Evolutionary conservation across 2,797 vertebrate genomes (phyloP).

Genomic region (Iguana delicatissima): DNA sequence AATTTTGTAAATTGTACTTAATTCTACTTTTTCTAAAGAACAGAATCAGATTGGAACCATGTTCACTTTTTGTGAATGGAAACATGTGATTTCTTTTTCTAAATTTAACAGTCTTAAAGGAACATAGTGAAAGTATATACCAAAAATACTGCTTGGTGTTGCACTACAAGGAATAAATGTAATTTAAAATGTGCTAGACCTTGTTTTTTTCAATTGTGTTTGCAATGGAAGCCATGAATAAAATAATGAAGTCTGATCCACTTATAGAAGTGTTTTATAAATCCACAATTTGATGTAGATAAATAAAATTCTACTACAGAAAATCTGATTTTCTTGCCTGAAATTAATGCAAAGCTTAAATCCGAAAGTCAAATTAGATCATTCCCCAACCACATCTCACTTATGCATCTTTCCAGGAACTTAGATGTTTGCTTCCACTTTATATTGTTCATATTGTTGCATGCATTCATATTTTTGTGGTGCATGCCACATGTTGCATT

Average conservation of each 20-base stretch:
- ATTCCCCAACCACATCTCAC: not conserved
- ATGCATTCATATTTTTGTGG: not conserved
- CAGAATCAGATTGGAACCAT: constrained; percentile 17
- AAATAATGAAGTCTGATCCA: constrained; percentile 2
- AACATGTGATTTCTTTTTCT: not conserved
- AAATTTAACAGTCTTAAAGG: constrained; percentile 16
- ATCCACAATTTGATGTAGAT: not conserved
- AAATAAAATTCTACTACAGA: not conserved
- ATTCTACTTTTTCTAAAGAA: constrained; percentile 12
- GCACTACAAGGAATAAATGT: constrained; percentile 25
- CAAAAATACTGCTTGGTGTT: constrained; percentile 6
- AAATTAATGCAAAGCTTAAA: not conserved
- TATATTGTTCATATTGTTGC: too few species aligned
- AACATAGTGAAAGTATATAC: constrained; percentile 4
- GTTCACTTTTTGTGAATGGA: constrained; percentile 21
- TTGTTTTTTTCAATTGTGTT: constrained; percentile 32
- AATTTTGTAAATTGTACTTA: constrained; percentile 32
- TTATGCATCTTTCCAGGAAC: not conserved
- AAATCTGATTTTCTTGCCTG: constrained; percentile 3
- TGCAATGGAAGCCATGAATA: constrained; percentile 22
- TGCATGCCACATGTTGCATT: not conserved
- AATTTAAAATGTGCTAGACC: constrained; percentile 23
- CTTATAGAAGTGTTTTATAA: constrained; percentile 18
- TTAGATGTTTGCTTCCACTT: not conserved
- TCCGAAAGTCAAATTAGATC: not conserved